Percentiles rank a stretch among this genome's conserved stretches.
Evolutionary conservation across 2,113 vertebrate genomes (phyloP).

Genomic region (Lophotis ruficrista): DNA sequence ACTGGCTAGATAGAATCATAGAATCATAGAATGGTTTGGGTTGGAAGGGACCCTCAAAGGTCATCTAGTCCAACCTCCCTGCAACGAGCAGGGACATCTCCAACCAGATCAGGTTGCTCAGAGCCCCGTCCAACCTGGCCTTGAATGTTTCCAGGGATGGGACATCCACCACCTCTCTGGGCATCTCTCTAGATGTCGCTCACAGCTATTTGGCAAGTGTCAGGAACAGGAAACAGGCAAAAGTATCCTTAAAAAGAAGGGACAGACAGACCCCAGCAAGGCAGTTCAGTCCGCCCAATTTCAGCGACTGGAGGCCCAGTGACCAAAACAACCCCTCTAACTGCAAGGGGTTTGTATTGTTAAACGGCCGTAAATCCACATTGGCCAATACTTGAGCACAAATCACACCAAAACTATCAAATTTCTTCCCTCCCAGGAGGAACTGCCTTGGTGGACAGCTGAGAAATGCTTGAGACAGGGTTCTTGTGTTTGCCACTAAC

Average conservation of each 20-base stretch:
- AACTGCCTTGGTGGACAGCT: rapidly evolving
- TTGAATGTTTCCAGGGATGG: no score
- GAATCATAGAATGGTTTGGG: no score
- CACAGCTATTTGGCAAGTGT: background rate
- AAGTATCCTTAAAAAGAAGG: background rate
- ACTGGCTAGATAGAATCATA: background rate
- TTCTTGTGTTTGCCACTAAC: background rate
- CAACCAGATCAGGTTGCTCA: no score
- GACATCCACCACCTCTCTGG: no score
- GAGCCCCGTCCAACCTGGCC: no score
- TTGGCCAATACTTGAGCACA: background rate
- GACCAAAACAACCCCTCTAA: background rate
- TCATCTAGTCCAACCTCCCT: no score
- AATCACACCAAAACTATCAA: background rate
- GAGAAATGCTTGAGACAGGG: background rate
- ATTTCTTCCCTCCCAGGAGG: background rate
- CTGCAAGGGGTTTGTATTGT: background rate
- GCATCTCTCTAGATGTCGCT: background rate
- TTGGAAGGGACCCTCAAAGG: no score
- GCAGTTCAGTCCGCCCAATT: no score
- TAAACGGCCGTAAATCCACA: background rate
- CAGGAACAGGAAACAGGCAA: rapidly evolving
- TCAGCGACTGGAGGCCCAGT: background rate
- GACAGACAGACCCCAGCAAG: rapidly evolving
- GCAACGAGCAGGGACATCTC: no score